Conservation (phyloP, 2,888 invertebrate genomes). For the Ditula angustiorana region DNA sequence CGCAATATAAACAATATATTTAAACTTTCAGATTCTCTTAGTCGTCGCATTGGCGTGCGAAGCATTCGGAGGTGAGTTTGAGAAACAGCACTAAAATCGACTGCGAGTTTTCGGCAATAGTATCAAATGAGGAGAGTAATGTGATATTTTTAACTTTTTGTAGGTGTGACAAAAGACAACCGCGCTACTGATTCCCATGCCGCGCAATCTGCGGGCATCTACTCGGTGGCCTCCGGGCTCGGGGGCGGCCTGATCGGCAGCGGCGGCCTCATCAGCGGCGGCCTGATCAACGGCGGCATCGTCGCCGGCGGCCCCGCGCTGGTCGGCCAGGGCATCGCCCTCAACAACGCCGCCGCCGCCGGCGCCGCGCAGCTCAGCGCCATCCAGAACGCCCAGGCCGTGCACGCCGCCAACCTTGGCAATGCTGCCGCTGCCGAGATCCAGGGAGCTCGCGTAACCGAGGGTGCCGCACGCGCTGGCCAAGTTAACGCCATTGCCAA, state of each 20-base stretch:
- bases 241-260: slow-evolving; percentile 41
- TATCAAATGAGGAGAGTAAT: neutral
- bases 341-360: slow-evolving; percentile 74
- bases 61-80: slow-evolving; percentile 69
- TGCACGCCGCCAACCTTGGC: slow-evolving; percentile 73
- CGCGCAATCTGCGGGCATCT: slow-evolving; percentile 58
- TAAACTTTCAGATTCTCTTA: slow-evolving; percentile 72
- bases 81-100: neutral
- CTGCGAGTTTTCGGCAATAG: neutral
- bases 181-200: slow-evolving; percentile 60
- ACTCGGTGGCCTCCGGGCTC: slow-evolving; percentile 47
- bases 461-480: slow-evolving; percentile 74
- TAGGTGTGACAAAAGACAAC: slow-evolving; percentile 50
- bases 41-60: slow-evolving; percentile 77
- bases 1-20: neutral
- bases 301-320: slow-evolving; percentile 50
- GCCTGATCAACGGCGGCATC: slow-evolving; percentile 40
- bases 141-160: neutral
- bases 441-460: slow-evolving; percentile 74
- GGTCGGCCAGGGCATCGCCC: slow-evolving; percentile 46
- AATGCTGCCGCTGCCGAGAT: slow-evolving; percentile 78
- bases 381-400: slow-evolving; percentile 79
- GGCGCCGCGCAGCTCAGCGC: slow-evolving; percentile 79
- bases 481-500: slow-evolving; percentile 75
- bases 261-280: slow-evolving; percentile 41